Evolutionary conservation across 1,140 invertebrate species (phyloP).

Genomic region (Drosophila melanica): DNA sequence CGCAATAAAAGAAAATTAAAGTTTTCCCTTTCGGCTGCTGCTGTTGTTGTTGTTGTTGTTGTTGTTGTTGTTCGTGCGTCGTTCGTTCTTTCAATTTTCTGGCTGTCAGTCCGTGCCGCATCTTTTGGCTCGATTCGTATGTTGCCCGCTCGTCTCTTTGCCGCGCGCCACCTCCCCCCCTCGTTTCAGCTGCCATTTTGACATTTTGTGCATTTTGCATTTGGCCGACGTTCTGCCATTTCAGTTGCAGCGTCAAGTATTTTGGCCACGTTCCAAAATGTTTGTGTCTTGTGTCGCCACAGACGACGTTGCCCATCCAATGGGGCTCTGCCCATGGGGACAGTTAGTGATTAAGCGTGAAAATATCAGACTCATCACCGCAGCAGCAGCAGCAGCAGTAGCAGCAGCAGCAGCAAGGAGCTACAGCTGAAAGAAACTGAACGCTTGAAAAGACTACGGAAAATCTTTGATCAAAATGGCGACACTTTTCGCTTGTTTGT

Average conservation of each 20-base stretch:
- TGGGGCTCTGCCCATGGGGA: constrained; percentile 46
- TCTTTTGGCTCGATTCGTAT: constrained; percentile 44
- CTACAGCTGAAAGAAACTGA: neutral
- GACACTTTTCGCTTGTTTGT: constrained; percentile 44
- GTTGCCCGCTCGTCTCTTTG: neutral
- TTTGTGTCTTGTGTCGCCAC: constrained; percentile 58
- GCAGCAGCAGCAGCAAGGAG: neutral
- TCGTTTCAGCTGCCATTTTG: constrained; percentile 28
- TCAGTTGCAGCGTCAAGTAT: constrained; percentile 81
- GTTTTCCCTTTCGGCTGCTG: constrained; percentile 44
- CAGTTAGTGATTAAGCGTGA: constrained; percentile 81
- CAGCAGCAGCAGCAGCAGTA: constrained; percentile 42
- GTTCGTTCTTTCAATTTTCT: constrained; percentile 43
- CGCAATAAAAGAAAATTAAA: constrained; percentile 80
- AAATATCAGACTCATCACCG: constrained; percentile 71
- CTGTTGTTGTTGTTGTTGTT: constrained; percentile 5
- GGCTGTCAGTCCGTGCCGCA: constrained; percentile 46
- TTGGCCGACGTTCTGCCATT: constrained; percentile 72
- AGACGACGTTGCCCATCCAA: constrained; percentile 42
- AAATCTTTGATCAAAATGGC: constrained; percentile 48
- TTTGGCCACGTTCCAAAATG: constrained; percentile 74
- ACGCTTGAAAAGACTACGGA: constrained; percentile 22
- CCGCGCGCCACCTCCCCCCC: too few relatives aligned
- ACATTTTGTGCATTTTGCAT: constrained; percentile 68
- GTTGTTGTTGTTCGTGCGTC: neutral